Evolutionary conservation across 2,113 vertebrate genomes (phyloP), one percentile per base, ranked within the genome.

Genomic region (Sinocyclocheilus maitianheensis): DNA sequence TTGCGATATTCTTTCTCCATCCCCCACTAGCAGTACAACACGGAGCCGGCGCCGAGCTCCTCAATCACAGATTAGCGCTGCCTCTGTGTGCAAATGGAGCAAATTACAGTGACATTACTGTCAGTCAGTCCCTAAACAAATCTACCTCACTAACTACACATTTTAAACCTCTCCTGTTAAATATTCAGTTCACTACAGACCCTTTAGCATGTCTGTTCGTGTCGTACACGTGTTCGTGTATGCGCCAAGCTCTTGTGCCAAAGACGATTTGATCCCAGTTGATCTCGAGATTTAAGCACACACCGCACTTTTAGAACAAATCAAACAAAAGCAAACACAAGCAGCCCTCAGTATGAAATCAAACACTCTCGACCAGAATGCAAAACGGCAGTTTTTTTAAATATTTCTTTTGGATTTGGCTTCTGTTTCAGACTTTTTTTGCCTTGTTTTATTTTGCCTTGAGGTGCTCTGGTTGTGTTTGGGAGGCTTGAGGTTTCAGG

Each of bases 401-500:
- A 58, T 63, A 46, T 63, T 80, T 63, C 60, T 76, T 69, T 65
- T 53, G 76, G 63, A 86, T 81, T 85, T 87, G 20, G 55, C 75
- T 60, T 78, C 24, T n/a, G 20, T 83, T 63, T 74, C 7, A 12
- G 43, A 63, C 26, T 78, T 77, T 71, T 18, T 37, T 86, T 63
- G 79, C 80, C 76, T 67, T 80, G 78, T 34, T 37, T 10, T 72
- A 22, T 86, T 74, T 63, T 8, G 76, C 85, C 72, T 88, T 88
- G 90, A 91, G 91, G 90, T 91, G 90, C 89, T 92, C 90, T 87
- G 87, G 90, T 92, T 93, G 91, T 89, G 90, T 77, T 71, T 81
- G 89, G 89, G 86, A 90, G 87, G 88, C 91, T 93, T 95, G 95
- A 96, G 95, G 95, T 96, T 94, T 94, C 90, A 93, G 94, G 93